A percentile compares a stretch with the other conserved stretches of the same genome.
Evolutionary conservation across 2,888 invertebrate species (phyloP).

Genomic region (Euplexia lucipara): DNA sequence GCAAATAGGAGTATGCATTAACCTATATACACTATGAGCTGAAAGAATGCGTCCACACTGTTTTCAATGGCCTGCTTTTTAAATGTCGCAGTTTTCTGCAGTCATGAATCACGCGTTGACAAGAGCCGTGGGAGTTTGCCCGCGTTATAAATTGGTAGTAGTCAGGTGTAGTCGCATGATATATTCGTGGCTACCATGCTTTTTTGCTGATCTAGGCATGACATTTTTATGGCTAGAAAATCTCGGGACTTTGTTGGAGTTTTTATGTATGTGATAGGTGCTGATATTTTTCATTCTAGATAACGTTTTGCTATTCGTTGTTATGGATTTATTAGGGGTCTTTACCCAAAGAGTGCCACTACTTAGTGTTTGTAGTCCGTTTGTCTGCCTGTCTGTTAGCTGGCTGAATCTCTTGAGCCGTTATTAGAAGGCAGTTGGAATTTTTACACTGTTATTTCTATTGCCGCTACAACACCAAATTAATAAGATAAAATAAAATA

Average conservation of each 20-base stretch:
- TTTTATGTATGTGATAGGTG: constrained; percentile 44
- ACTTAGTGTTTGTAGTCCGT: no score
- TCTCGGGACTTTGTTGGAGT: constrained; percentile 11
- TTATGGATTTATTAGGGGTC: no score
- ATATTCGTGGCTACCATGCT: constrained; percentile 24
- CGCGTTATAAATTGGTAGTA: constrained; percentile 56
- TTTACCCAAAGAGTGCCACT: no score
- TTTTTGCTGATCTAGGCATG: constrained; percentile 42
- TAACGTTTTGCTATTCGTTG: constrained; percentile 27
- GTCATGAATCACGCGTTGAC: constrained; percentile 73
- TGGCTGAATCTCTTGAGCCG: no score
- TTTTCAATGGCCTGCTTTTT: constrained; percentile 65
- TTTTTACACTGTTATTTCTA: no score
- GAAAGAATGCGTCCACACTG: constrained; percentile 56
- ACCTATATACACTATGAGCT: constrained; percentile 53
- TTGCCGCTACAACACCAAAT: no score
- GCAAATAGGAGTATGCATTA: constrained; percentile 65
- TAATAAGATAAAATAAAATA: no score
- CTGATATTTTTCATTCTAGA: constrained; percentile 36
- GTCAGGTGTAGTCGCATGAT: constrained; percentile 58
- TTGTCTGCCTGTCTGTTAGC: no score
- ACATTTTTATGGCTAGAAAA: constrained; percentile 14
- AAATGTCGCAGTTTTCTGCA: constrained; percentile 69
- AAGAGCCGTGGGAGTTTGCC: constrained; percentile 51
- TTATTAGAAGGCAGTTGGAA: no score